Base-by-base conservation (phyloP, 2,797 vertebrate species). In the Oreochromis grahami region DNA sequence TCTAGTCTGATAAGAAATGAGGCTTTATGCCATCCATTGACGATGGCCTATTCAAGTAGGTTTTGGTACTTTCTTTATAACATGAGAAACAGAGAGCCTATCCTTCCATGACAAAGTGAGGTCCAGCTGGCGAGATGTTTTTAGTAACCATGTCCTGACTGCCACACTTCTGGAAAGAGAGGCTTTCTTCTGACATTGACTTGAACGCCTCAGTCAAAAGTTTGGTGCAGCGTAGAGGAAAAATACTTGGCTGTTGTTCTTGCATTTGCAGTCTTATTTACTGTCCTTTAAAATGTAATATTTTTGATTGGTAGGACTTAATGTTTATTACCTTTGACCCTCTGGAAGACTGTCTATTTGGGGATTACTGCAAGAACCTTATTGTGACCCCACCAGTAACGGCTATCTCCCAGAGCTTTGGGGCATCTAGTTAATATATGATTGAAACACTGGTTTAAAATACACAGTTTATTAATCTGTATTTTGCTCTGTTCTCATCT, bases 181-280 rank as follows among this genome's bases (percentile, higher is more conserved):
- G 21, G 1, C 38, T 70, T 43, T 70, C 38, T 43, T 43, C 38
- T 26, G 41, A 70, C 13, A 68, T 21, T 24, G 8, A 24, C 63
- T 43, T 3, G 5, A 41, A 41, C 0, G 7, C 0, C 36, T 24
- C n/a, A 15, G 13, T 17, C 8, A 14, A 68, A 43, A 0, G 38
- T 70, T 70, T 70, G 38, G 8, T 26, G 65, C 13, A 68, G n/a
- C 5, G 1, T 9, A 65, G 12, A 65, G 63, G 2, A 24, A 41
- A 68, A 24, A 6, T 68, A 43, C 63, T 43, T 68, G 36, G 63
- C 13, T 15, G n/a, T 43, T 43, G 36, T 43, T 68, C n/a, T 43
- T 43, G 21, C 63, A 13, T 70, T 26, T 45, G 8, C 21, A 45
- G 65, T 26, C 65, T 70, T 70, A 1, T 11, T 26, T 45, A 26